Conservation (phyloP, 1,140 invertebrate species). For the Bilobella aurantiaca region DNA sequence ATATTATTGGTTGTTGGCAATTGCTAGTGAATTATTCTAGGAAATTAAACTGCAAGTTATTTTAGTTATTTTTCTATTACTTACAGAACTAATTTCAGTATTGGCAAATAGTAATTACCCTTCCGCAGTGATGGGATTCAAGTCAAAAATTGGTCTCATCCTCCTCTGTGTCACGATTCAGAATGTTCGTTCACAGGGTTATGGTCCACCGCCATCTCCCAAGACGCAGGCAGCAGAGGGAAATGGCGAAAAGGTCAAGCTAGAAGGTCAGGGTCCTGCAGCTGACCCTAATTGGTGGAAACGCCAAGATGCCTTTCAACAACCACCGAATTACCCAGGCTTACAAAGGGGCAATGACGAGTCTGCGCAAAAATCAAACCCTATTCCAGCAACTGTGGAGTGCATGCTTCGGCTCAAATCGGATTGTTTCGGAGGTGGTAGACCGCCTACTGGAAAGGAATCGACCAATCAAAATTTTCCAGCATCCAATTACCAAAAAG, state of each 20-base stretch:
- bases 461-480: background rate
- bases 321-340: constrained; percentile 31
- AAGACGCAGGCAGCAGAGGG: background rate
- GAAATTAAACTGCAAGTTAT: too few relatives aligned
- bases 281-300: constrained; percentile 29
- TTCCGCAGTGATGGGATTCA: background rate
- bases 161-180: background rate
- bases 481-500: background rate
- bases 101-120: too few relatives aligned
- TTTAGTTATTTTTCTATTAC: too few relatives aligned
- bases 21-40: too few relatives aligned
- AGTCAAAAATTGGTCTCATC: background rate
- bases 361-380: background rate
- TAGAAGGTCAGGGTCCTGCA: constrained; percentile 3
- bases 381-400: background rate
- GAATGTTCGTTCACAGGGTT: background rate
- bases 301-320: constrained; percentile 26
- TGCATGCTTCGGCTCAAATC: constrained; percentile 3
- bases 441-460: background rate
- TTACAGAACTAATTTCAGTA: too few relatives aligned
- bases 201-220: too few relatives aligned
- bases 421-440: background rate
- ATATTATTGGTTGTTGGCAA: too few relatives aligned
- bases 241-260: constrained; percentile 7
- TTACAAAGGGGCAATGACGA: constrained; percentile 9